Base-by-base conservation (phyloP, 2,888 invertebrate species). In the Zygothrica quintamaculata region DNA sequence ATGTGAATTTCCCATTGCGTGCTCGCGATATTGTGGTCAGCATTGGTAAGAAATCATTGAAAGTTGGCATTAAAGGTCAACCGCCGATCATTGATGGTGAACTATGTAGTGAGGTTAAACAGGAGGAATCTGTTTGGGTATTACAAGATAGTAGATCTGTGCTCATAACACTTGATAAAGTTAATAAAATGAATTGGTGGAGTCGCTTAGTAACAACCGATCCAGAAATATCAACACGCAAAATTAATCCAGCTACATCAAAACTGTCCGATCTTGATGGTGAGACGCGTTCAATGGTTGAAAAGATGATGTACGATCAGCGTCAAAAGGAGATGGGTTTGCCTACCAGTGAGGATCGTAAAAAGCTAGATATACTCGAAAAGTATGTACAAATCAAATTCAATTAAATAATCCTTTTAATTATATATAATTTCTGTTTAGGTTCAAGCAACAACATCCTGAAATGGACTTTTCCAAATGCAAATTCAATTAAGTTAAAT, bases 221-320 rank as follows among this genome's bases (percentile, higher is more conserved):
- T 93, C 97, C 97, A 15, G 98, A 97, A 92, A 98, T 99, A 84
- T 97, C 98, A 82, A 99, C 99, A 9, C 96, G 95, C 89, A 99
- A 99, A 93, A 98, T 99, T 61, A 96, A 98, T 92, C 99, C 99
- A 58, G 99, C 99, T 90, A 97, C 99, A 57, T 99, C 99, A 9
- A 99, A 99, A 91, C 92, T 99, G 31, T 97, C 97, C 3, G 99
- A 99, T 92, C 93, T 99, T 88, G 99, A 99, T 90, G 99, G 98
- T 0, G 99, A 99, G 91, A 99, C 99, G 0, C 93, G 99, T 70
- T 96, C 97, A 13, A 93, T 99, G 90, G 99, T 99, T 1, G 99
- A 99, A 22, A 99, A 99, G 92, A 99, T 99, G 99, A 99, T 99
- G 99, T 99, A 96, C 91, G 99, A 99, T 92, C 99, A 99, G 91